A percentile compares a stretch with the other conserved stretches of the same genome.
Conservation (phyloP, 2,888 invertebrate genomes). For the Drosophila parthenogenetica region DNA sequence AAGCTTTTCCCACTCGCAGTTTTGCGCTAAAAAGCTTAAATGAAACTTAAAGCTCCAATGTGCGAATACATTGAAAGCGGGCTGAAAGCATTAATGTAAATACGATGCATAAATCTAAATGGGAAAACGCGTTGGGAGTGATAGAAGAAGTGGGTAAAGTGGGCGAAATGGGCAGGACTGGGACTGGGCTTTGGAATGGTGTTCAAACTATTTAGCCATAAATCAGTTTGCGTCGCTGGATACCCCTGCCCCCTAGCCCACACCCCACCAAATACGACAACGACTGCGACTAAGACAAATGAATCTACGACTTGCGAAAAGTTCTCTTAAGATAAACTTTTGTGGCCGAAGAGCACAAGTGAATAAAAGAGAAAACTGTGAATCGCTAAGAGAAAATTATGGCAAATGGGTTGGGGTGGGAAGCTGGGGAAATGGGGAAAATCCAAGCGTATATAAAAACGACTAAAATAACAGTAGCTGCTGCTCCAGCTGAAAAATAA, state of each 20-base stretch:
- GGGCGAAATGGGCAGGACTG: neutral
- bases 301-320: neutral
- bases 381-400: no score
- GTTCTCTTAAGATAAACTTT: slow-evolving; percentile 25
- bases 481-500: slow-evolving; percentile 2
- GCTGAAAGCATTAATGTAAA: no score
- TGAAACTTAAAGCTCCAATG: no score
- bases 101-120: no score
- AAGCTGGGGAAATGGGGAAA: no score
- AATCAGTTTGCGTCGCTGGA: slow-evolving; percentile 31
- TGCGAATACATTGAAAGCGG: no score
- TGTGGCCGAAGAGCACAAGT: slow-evolving; percentile 38
- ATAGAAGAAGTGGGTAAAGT: neutral
- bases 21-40: no score
- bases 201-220: slow-evolving; percentile 20
- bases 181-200: neutral
- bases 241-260: neutral
- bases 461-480: slow-evolving; percentile 61
- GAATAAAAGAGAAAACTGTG: slow-evolving; percentile 39
- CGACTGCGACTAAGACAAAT: neutral
- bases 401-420: no score
- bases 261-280: neutral
- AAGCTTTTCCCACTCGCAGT: no score
- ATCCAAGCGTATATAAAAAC: slow-evolving; percentile 33
- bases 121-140: no score